Percentiles rank a stretch among this genome's conserved stretches.
Conservation (phyloP, 2,113 vertebrate species). For the Setophaga petechia region DNA sequence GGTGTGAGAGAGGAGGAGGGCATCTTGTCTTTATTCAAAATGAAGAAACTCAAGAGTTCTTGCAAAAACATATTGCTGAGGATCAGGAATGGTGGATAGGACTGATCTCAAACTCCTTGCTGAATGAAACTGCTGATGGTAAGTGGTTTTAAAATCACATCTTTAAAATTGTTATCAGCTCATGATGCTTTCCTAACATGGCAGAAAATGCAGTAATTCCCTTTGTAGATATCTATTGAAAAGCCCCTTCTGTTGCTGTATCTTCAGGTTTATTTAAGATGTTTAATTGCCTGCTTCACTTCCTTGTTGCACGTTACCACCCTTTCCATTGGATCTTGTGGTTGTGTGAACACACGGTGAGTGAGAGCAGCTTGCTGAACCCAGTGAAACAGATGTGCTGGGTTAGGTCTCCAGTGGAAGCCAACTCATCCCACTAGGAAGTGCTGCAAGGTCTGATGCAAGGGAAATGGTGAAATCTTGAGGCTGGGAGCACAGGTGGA, state of each 20-base stretch:
- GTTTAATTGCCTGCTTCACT: neutral
- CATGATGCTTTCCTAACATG: neutral
- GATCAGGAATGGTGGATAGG: constrained; percentile 91
- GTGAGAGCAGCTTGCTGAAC: neutral
- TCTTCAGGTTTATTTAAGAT: neutral
- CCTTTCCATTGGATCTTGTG: neutral
- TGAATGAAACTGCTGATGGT: constrained; percentile 71
- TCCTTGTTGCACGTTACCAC: neutral
- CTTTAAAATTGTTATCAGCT: neutral
- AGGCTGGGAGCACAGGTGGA: neutral
- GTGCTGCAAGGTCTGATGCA: neutral
- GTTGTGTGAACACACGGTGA: neutral
- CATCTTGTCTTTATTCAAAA: constrained; percentile 88
- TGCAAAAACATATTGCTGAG: constrained; percentile 81
- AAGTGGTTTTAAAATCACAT: constrained; percentile 23
- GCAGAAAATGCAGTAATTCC: neutral
- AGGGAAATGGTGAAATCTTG: neutral
- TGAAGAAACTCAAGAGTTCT: constrained; percentile 85
- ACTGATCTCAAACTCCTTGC: constrained; percentile 70
- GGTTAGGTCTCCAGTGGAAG: neutral
- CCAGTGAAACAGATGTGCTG: neutral
- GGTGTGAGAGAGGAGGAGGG: constrained; percentile 90
- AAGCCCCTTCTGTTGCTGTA: neutral
- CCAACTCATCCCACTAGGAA: neutral
- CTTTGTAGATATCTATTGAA: neutral